These are phyloP conservation scores for Dendrocincla tyrannina DNA, from an alignment of 2,797 vertebrate genomes.

Conservation along the genomic window DNA sequence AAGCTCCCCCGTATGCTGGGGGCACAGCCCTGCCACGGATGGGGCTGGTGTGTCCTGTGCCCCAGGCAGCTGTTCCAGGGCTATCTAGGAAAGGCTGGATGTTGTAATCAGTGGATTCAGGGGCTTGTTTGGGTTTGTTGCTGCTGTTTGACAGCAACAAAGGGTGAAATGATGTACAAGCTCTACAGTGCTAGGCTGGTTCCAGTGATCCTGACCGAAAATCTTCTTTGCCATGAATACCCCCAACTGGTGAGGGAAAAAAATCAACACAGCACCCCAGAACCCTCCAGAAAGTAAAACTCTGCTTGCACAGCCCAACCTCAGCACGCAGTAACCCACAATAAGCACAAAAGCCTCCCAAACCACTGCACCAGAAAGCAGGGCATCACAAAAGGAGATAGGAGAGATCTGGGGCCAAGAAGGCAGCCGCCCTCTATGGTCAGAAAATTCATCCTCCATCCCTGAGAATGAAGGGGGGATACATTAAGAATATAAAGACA, in stretches of 20 bases:
- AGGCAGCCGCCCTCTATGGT: fast-evolving
- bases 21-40: fast-evolving
- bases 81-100: background rate
- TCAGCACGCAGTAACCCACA: fast-evolving
- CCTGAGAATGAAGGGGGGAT: background rate
- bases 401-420: background rate
- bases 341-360: background rate
- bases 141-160: background rate
- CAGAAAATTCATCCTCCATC: background rate
- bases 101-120: background rate
- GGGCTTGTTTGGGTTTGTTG: background rate
- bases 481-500: background rate
- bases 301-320: background rate
- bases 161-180: fast-evolving
- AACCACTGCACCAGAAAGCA: background rate
- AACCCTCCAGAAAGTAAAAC: background rate
- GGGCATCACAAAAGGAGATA: background rate
- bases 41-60: background rate
- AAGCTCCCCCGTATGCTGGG: fast-evolving
- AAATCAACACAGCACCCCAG: background rate
- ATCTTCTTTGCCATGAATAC: background rate
- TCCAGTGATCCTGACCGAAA: fast-evolving
- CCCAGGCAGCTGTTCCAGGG: no score
- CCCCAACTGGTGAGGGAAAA: background rate
- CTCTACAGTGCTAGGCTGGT: background rate